phyloP scores from a whole-genome alignment of 2,113 vertebrate species.

The Pseudolaguvia tuberculata region DNA sequence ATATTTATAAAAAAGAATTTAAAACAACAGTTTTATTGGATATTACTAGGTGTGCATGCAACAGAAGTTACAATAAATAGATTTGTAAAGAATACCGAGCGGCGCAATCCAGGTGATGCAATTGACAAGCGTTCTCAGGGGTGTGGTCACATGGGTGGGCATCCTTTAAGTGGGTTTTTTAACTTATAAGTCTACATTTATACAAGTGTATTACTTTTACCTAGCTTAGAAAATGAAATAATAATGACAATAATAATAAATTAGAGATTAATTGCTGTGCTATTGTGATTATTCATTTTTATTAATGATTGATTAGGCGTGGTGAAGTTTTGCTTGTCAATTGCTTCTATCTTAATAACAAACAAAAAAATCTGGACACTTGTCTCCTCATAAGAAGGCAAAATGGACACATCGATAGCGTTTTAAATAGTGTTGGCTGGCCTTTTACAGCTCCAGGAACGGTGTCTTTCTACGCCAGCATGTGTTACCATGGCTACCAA shows the following conservation, averaged over 20 bases:
- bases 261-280: background rate
- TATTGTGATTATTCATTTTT: background rate
- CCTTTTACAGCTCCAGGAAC: background rate
- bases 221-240: background rate
- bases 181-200: background rate
- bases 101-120: conserved; percentile 6
- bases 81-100: background rate
- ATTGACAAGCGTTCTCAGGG: background rate
- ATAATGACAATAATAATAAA: background rate
- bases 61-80: background rate
- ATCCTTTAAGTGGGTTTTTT: background rate
- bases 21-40: background rate
- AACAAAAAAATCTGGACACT: background rate
- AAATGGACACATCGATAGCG: background rate
- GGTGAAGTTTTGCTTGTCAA: background rate
- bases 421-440: background rate
- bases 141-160: conserved; percentile 3
- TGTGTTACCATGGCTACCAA: conserved; percentile 4
- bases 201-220: background rate
- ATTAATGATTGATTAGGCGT: background rate
- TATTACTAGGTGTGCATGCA: background rate
- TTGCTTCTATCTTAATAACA: too few species aligned
- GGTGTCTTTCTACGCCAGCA: background rate
- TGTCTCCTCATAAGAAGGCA: conserved; percentile 25
- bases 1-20: too few species aligned